Evolutionary conservation across 2,113 vertebrate species (phyloP).

Genomic region (rabbit (Oryctolagus cuniculus)): DNA sequence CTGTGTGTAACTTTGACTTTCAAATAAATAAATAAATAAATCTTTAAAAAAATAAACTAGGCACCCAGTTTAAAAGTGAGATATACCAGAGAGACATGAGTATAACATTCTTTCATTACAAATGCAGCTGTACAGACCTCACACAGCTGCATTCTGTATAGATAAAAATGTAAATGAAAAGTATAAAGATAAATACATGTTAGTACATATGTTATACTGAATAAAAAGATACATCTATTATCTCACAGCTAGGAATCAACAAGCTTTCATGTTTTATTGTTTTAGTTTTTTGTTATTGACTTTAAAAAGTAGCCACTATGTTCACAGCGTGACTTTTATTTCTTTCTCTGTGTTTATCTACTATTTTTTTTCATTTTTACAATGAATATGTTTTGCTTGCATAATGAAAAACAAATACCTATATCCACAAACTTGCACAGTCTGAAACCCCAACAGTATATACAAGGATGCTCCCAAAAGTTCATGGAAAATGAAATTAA

Average conservation of each 20-base stretch:
- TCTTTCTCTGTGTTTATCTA: constrained; percentile 54
- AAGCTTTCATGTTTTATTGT: constrained; percentile 21
- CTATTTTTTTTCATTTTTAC: constrained; percentile 38
- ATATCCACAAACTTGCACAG: constrained; percentile 14
- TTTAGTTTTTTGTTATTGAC: constrained; percentile 34
- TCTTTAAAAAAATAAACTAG: no score
- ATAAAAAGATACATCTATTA: neutral
- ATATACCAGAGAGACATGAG: neutral
- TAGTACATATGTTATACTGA: constrained; percentile 5
- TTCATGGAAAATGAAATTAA: no score
- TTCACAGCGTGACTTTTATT: constrained; percentile 60
- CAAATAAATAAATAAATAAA: no score
- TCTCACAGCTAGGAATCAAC: constrained; percentile 30
- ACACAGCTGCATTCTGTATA: constrained; percentile 27
- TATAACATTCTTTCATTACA: constrained; percentile 52
- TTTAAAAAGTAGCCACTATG: constrained; percentile 43
- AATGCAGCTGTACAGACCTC: neutral
- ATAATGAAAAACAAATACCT: constrained; percentile 56
- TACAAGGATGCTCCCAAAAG: no score
- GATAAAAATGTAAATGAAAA: constrained; percentile 58
- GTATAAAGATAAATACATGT: constrained; percentile 18
- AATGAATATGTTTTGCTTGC: constrained; percentile 6
- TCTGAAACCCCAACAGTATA: neutral
- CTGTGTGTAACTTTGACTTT: no score
- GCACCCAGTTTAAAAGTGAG: constrained; percentile 62